These are phyloP conservation scores for Merluccius polli DNA, from an alignment of 2,797 vertebrate genomes.

Conservation along the genomic window DNA sequence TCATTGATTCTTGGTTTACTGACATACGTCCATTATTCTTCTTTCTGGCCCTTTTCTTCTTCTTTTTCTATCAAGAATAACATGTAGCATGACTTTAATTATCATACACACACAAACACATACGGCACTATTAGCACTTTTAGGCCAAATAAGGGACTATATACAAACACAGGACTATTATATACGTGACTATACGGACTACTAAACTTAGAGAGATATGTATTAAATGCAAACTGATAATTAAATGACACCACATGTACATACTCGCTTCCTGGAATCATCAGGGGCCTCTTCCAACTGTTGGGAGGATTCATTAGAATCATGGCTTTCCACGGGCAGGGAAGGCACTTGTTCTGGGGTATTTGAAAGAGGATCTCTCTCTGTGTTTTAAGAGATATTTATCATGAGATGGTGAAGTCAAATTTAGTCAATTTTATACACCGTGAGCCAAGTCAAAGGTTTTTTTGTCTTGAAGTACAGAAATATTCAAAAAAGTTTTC, in stretches of 20 bases:
- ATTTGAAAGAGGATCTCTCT: background rate
- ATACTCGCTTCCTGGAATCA: conserved; percentile 53
- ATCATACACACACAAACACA: background rate
- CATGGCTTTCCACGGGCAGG: background rate
- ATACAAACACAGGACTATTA: no score
- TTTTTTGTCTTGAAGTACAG: no score
- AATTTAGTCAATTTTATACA: no score
- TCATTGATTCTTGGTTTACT: conserved; percentile 27
- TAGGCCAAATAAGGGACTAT: background rate
- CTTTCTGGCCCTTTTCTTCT: conserved; percentile 50
- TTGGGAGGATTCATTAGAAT: conserved; percentile 44
- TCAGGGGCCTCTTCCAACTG: conserved; percentile 35
- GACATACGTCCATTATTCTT: background rate
- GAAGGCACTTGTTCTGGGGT: background rate
- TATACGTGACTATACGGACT: background rate
- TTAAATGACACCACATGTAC: background rate
- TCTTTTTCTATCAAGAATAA: conserved; percentile 62
- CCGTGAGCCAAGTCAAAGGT: no score
- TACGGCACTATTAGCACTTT: no score
- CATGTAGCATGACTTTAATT: background rate
- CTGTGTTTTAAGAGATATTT: background rate
- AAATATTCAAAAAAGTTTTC: no score
- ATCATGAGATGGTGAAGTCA: no score
- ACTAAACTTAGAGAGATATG: background rate
- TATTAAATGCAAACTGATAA: background rate